Evolutionary conservation across 2,797 vertebrate genomes (phyloP).

Genomic region (Neosilurus hyrtlii): DNA sequence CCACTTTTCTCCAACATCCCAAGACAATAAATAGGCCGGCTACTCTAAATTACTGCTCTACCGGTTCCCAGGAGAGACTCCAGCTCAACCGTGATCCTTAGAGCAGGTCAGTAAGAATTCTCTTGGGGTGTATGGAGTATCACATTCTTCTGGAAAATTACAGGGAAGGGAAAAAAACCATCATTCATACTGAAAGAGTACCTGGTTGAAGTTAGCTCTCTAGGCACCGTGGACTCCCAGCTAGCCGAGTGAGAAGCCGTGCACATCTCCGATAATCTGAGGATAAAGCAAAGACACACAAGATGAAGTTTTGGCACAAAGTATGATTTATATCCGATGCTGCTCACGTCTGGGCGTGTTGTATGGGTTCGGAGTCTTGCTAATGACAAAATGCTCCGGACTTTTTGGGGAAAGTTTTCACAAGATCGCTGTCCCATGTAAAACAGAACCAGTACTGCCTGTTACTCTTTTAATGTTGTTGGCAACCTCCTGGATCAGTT

Average conservation of each 20-base stretch:
- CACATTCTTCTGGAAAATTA: neutral
- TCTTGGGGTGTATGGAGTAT: too few relatives aligned
- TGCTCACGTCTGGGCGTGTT: neutral
- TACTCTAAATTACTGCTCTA: neutral
- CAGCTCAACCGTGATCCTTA: neutral
- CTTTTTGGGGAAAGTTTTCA: neutral
- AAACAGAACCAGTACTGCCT: too few relatives aligned
- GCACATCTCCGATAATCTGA: conserved; percentile 94
- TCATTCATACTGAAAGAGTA: conserved; percentile 25
- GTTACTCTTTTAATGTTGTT: too few relatives aligned
- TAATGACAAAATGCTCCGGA: neutral
- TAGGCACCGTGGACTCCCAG: conserved; percentile 87
- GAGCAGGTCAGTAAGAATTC: too few relatives aligned
- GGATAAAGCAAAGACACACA: neutral
- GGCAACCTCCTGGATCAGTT: too few relatives aligned
- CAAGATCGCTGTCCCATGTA: too few relatives aligned
- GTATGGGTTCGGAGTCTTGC: neutral
- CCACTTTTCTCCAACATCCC: neutral
- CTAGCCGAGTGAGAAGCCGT: conserved; percentile 89
- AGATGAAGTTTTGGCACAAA: neutral
- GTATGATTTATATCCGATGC: neutral
- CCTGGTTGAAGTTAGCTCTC: conserved; percentile 78
- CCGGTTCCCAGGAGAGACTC: neutral
- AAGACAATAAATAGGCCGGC: neutral
- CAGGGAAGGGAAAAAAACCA: neutral